Conservation (phyloP, 2,113 vertebrate genomes). For the Fulmarus glacialis region DNA sequence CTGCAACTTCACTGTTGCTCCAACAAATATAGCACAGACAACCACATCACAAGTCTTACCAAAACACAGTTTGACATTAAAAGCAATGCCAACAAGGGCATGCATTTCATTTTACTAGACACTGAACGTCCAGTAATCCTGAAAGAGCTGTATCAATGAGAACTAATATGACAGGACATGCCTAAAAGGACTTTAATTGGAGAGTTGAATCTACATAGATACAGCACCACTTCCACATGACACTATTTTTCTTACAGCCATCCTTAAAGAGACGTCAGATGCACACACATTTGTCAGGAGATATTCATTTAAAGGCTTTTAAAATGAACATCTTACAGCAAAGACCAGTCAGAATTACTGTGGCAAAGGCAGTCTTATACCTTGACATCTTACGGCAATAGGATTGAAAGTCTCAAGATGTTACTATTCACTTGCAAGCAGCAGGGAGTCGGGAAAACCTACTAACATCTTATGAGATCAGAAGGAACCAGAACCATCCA, state of each 20-base stretch:
- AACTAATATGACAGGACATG: slow-evolving; percentile 15
- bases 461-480: slow-evolving; percentile 40
- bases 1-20: background rate
- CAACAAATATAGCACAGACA: slow-evolving; percentile 9
- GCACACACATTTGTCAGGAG: slow-evolving; percentile 5
- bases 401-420: slow-evolving; percentile 29
- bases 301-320: slow-evolving; percentile 46
- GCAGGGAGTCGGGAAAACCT: background rate
- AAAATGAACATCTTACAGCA: slow-evolving; percentile 51
- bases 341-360: slow-evolving; percentile 16
- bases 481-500: slow-evolving; percentile 46
- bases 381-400: background rate
- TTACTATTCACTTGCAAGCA: slow-evolving; percentile 51
- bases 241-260: background rate
- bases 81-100: slow-evolving; percentile 57
- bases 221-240: slow-evolving; percentile 13
- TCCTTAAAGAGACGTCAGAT: background rate
- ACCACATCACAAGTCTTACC: background rate
- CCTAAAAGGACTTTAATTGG: background rate
- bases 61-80: slow-evolving; percentile 38
- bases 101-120: slow-evolving; percentile 26
- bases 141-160: background rate
- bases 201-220: background rate
- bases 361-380: slow-evolving; percentile 4
- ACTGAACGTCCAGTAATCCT: slow-evolving; percentile 3